Evolutionary conservation across 2,797 vertebrate species (phyloP).

Genomic region (Coregonus suidteri): DNA sequence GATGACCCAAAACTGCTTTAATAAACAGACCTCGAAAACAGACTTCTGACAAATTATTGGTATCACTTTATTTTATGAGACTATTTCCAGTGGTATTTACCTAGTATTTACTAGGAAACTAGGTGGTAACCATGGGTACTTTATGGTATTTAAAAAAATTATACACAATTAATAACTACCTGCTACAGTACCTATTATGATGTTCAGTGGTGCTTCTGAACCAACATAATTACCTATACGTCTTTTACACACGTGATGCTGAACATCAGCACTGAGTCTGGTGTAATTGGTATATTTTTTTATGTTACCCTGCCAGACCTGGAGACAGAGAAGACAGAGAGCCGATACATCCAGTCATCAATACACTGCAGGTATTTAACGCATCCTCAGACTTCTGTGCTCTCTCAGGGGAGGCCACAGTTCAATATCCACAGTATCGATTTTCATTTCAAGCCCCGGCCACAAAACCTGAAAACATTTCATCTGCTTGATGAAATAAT

Average conservation of each 20-base stretch:
- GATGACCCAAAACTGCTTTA: too few species aligned
- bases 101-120: too few species aligned
- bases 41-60: too few species aligned
- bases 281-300: slow-evolving; percentile 40
- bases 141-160: too few species aligned
- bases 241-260: neutral
- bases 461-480: slow-evolving; percentile 46
- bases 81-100: too few species aligned
- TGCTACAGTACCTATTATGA: too few species aligned
- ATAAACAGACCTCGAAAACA: too few species aligned
- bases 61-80: too few species aligned
- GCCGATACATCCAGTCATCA: slow-evolving; percentile 26
- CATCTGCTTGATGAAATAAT: slow-evolving; percentile 61
- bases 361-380: slow-evolving; percentile 32
- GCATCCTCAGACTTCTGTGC: slow-evolving; percentile 24
- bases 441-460: slow-evolving; percentile 29
- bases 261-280: slow-evolving; percentile 29
- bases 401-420: slow-evolving; percentile 1
- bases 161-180: too few species aligned
- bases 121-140: too few species aligned
- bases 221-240: neutral
- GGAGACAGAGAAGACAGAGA: slow-evolving; percentile 23
- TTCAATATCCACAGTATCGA: slow-evolving; percentile 24
- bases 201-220: neutral
- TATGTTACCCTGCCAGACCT: slow-evolving; percentile 43